These are phyloP conservation scores for Polyergus mexicanus DNA, from an alignment of 1,140 invertebrate genomes.

Conservation along the genomic window DNA sequence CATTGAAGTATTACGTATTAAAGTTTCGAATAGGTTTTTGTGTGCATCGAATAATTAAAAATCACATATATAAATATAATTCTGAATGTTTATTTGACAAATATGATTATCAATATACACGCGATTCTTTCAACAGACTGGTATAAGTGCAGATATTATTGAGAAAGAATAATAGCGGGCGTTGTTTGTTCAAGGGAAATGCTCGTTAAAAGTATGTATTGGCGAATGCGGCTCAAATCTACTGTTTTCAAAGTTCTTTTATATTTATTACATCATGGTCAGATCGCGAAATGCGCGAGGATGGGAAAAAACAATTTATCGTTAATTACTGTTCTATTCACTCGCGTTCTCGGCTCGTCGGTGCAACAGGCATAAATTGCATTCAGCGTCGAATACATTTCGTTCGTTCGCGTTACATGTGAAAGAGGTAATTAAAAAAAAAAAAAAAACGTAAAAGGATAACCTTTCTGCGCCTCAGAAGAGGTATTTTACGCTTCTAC, in stretches of 20 bases:
- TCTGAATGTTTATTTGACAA: slow-evolving; percentile 16
- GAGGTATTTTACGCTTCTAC: slow-evolving; percentile 40
- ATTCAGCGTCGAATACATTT: slow-evolving; percentile 37
- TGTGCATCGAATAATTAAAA: neutral
- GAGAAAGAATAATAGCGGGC: neutral
- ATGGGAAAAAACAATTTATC: slow-evolving; percentile 46
- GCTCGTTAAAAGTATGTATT: neutral
- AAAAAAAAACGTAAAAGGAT: neutral
- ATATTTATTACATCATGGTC: neutral
- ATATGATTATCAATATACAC: no score
- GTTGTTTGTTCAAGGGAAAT: neutral
- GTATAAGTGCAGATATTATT: no score
- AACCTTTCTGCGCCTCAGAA: slow-evolving; percentile 5
- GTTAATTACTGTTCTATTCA: slow-evolving; percentile 58
- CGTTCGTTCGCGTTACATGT: slow-evolving; percentile 52
- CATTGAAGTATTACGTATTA: neutral
- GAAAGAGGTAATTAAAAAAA: slow-evolving; percentile 53
- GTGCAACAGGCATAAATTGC: slow-evolving; percentile 45
- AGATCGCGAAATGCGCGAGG: slow-evolving; percentile 17
- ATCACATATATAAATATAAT: neutral
- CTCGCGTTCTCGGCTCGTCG: slow-evolving; percentile 2
- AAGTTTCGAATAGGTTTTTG: neutral
- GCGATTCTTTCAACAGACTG: neutral
- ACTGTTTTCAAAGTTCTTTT: slow-evolving; percentile 24
- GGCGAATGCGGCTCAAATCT: neutral